Percentiles rank a stretch among this genome's conserved stretches.
These are phyloP conservation scores for Whitmania pigra DNA, from an alignment of 1,140 invertebrate species.

Conservation along the genomic window DNA sequence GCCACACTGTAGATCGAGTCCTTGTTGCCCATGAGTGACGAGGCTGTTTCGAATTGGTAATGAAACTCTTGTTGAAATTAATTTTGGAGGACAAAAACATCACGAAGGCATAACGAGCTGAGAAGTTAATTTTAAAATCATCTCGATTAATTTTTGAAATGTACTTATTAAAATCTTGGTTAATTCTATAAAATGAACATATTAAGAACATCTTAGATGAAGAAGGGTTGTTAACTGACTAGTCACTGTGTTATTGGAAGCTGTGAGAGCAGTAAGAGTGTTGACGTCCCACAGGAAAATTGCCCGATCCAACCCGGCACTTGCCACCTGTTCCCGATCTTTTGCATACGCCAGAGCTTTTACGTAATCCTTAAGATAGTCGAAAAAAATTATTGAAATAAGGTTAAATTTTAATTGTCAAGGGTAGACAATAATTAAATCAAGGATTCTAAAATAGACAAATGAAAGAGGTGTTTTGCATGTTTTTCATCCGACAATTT, in stretches of 20 bases:
- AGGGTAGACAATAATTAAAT: too few relatives aligned
- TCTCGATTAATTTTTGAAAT: not conserved
- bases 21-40: slow-evolving; percentile 87
- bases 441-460: too few relatives aligned
- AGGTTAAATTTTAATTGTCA: too few relatives aligned
- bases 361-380: slow-evolving; percentile 70
- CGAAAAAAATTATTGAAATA: too few relatives aligned
- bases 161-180: not conserved
- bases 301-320: slow-evolving; percentile 86
- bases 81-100: not conserved
- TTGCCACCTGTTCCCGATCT: slow-evolving; percentile 90
- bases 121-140: not conserved
- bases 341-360: slow-evolving; percentile 95
- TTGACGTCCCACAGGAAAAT: slow-evolving; percentile 99
- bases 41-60: slow-evolving; percentile 51
- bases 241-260: slow-evolving; percentile 96
- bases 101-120: not conserved
- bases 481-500: too few relatives aligned
- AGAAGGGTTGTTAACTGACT: slow-evolving; percentile 50
- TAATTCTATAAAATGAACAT: not conserved
- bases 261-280: slow-evolving; percentile 88
- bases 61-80: not conserved
- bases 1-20: slow-evolving; percentile 97
- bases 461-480: too few relatives aligned
- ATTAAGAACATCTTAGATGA: too few relatives aligned